These are phyloP conservation scores for Tachina lurida DNA, from an alignment of 2,888 invertebrate genomes.

Conservation along the genomic window DNA sequence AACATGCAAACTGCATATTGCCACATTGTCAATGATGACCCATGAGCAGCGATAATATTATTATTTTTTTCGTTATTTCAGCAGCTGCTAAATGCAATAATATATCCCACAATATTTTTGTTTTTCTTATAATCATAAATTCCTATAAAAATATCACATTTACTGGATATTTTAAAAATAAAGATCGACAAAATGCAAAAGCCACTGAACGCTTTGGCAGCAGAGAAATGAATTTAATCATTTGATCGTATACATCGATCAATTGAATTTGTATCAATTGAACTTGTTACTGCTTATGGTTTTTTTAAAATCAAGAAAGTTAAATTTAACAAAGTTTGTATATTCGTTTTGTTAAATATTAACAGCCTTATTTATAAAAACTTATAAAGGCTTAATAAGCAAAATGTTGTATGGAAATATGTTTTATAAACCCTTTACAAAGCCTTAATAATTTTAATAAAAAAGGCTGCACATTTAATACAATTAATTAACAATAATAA, in stretches of 20 bases:
- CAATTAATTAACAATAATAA: constrained; percentile 23
- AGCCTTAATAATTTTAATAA: background rate
- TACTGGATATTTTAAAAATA: constrained; percentile 22
- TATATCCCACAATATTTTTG: background rate
- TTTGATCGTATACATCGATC: too few species aligned
- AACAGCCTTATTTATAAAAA: too few species aligned
- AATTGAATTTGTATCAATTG: constrained; percentile 22
- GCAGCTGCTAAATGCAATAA: background rate
- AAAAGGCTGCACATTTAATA: constrained; percentile 14
- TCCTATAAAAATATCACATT: background rate
- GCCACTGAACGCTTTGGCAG: constrained; percentile 6
- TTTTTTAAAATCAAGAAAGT: background rate
- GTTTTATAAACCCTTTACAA: too few species aligned
- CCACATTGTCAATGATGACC: background rate
- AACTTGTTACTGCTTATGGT: background rate
- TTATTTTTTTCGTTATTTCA: background rate
- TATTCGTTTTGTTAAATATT: too few species aligned
- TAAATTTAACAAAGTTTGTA: too few species aligned
- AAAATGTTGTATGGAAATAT: background rate
- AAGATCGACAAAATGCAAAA: constrained; percentile 14
- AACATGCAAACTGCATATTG: background rate
- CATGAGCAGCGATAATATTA: background rate
- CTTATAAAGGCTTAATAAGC: too few species aligned
- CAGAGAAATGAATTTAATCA: constrained; percentile 22
- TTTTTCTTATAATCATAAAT: background rate